These are phyloP conservation scores for Cyclophora punctaria DNA, from an alignment of 2,888 invertebrate genomes.

Conservation along the genomic window DNA sequence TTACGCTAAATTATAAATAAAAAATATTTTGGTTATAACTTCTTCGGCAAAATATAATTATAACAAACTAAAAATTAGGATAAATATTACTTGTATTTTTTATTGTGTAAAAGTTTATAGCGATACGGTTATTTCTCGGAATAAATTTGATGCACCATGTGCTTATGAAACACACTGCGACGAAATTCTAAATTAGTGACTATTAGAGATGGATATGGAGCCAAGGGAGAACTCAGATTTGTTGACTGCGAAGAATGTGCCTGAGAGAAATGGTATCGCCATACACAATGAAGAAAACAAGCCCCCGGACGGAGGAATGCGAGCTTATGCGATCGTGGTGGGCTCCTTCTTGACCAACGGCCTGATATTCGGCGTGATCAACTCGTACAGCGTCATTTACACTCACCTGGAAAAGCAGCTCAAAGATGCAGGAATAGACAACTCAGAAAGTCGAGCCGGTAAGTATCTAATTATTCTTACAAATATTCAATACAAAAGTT, in stretches of 20 bases:
- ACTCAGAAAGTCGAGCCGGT: constrained; percentile 89
- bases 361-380: constrained; percentile 91
- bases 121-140: background rate
- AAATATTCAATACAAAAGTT: too few species aligned
- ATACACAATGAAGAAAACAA: constrained; percentile 30
- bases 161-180: constrained; percentile 19
- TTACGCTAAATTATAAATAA: too few species aligned
- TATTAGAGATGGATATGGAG: constrained; percentile 38
- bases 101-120: too few species aligned
- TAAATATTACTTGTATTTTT: too few species aligned
- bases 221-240: constrained; percentile 54
- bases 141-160: constrained; percentile 18
- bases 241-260: constrained; percentile 26
- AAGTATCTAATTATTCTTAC: constrained; percentile 45
- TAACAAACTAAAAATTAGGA: too few species aligned
- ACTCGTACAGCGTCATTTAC: constrained; percentile 89
- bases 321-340: constrained; percentile 88
- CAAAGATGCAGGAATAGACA: constrained; percentile 76
- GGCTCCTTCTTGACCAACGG: constrained; percentile 93
- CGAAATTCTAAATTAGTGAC: constrained; percentile 21
- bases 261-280: constrained; percentile 33
- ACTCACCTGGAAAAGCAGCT: constrained; percentile 79
- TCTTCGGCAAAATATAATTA: too few species aligned
- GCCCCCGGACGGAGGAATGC: constrained; percentile 84
- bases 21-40: too few species aligned